Conservation (phyloP, 2,113 vertebrate genomes). For the Hemiscyllium ocellatum region DNA sequence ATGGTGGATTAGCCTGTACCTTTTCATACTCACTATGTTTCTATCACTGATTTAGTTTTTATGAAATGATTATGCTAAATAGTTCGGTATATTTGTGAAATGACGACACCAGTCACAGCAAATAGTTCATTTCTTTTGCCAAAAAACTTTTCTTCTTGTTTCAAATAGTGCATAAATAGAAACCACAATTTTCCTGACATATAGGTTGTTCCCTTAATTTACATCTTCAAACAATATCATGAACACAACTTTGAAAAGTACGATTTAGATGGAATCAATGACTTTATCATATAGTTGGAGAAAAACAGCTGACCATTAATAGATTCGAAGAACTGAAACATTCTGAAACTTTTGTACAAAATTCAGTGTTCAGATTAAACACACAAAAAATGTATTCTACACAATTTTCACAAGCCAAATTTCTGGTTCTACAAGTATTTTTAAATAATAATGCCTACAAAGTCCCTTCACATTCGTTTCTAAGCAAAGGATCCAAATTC, state of each 20-base stretch:
- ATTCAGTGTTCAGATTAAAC: not conserved
- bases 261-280: not conserved
- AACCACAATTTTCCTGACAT: not conserved
- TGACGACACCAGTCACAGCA: not conserved
- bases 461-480: not conserved
- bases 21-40: no score
- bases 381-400: not conserved
- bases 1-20: no score
- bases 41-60: not conserved
- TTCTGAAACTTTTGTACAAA: not conserved
- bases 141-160: not conserved
- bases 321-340: not conserved
- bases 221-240: not conserved
- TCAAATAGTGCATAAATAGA: not conserved
- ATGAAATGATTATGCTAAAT: not conserved
- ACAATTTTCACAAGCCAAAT: not conserved
- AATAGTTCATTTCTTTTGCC: not conserved
- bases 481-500: not conserved
- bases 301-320: not conserved
- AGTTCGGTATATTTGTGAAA: not conserved
- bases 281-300: not conserved
- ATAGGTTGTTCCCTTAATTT: not conserved
- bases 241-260: not conserved
- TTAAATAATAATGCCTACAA: not conserved
- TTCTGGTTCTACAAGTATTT: not conserved